phyloP scores from a whole-genome alignment of 2,113 vertebrate genomes.

The Onychostruthus taczanowskii region DNA sequence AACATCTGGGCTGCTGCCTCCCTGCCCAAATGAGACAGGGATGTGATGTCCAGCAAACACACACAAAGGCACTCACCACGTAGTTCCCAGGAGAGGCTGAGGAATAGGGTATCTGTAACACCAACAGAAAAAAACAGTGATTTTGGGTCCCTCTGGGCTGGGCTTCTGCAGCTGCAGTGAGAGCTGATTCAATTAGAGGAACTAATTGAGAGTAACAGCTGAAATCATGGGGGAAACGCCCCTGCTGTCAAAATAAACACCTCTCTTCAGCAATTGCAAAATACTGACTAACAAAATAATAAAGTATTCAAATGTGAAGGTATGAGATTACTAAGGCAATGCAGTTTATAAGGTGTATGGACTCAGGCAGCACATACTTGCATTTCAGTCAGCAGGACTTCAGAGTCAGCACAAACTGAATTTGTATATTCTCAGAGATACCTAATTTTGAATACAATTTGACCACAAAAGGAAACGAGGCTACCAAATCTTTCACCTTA shows the following conservation, averaged over 20 bases:
- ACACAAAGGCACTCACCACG: slow-evolving; percentile 82
- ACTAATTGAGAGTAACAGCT: background rate
- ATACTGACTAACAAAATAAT: background rate
- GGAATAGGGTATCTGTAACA: slow-evolving; percentile 91
- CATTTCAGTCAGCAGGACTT: background rate
- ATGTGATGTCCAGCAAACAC: background rate
- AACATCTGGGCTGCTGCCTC: slow-evolving; percentile 71
- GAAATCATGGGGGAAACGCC: background rate
- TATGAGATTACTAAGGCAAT: background rate
- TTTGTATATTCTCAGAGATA: background rate
- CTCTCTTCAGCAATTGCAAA: background rate
- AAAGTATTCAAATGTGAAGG: background rate
- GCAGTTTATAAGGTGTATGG: background rate
- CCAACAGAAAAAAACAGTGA: slow-evolving; percentile 52
- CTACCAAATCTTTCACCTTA: background rate
- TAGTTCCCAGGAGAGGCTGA: slow-evolving; percentile 98
- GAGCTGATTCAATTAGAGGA: background rate
- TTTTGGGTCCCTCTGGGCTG: background rate
- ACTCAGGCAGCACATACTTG: background rate
- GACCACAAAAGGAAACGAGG: background rate
- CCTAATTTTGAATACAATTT: background rate
- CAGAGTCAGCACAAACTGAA: background rate
- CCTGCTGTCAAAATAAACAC: background rate
- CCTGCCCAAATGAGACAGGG: slow-evolving; percentile 38
- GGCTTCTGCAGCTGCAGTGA: background rate